These are phyloP conservation scores for Propithecus coquereli DNA, from an alignment of 2,113 vertebrate species.

Conservation along the genomic window DNA sequence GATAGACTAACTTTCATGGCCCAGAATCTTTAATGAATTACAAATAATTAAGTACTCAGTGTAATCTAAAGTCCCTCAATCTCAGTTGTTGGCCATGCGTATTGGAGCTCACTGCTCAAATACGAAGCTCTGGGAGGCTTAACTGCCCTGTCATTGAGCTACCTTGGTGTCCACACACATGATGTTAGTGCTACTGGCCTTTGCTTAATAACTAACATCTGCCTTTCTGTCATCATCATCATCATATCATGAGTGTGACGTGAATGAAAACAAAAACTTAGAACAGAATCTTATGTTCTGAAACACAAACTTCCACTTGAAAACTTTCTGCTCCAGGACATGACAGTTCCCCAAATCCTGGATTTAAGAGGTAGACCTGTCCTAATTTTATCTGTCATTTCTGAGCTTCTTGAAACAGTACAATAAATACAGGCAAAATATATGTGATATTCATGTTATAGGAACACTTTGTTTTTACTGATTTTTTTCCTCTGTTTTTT, in stretches of 20 bases:
- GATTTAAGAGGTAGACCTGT: not conserved
- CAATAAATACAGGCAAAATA: not conserved
- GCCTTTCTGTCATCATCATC: not conserved
- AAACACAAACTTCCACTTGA: not conserved
- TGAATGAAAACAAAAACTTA: not conserved
- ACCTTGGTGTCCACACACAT: accelerated
- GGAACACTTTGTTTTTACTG: not conserved
- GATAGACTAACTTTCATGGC: not conserved
- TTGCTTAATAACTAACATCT: not conserved
- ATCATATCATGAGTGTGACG: not conserved
- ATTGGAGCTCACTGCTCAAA: not conserved
- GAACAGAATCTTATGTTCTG: not conserved
- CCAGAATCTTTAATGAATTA: not conserved
- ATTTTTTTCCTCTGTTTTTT: constrained; percentile 12
- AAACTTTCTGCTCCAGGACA: not conserved
- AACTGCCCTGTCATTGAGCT: not conserved
- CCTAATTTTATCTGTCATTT: not conserved
- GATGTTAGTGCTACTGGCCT: not conserved
- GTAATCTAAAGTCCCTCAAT: not conserved
- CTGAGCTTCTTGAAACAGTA: not conserved
- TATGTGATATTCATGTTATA: not conserved
- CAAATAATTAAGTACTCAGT: not conserved
- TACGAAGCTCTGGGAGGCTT: not conserved
- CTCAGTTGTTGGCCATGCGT: not conserved
- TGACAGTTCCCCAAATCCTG: not conserved